phyloP scores from a whole-genome alignment of 2,888 invertebrate species.

The Galerucella nymphaeae region DNA sequence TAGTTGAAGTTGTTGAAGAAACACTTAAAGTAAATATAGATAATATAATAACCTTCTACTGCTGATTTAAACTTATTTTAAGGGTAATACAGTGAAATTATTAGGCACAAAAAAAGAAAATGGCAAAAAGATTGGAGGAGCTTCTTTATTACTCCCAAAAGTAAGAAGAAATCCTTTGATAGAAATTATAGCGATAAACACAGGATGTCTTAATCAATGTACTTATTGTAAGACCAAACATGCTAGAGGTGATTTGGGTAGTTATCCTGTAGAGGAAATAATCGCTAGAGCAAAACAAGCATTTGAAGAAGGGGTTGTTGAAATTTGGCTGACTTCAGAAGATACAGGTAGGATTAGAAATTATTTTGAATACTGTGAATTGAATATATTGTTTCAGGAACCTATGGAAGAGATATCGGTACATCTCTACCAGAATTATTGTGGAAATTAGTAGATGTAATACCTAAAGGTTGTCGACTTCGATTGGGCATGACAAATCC shows the following conservation, averaged over 20 bases:
- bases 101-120: conserved; percentile 80
- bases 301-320: conserved; percentile 91
- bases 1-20: conserved; percentile 98
- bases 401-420: conserved; percentile 96
- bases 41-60: not conserved
- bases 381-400: conserved; percentile 64
- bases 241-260: conserved; percentile 95
- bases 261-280: conserved; percentile 91
- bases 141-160: conserved; percentile 28
- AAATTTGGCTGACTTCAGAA: conserved; percentile 98
- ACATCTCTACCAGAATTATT: conserved; percentile 87
- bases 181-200: conserved; percentile 96
- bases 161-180: conserved; percentile 92
- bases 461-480: conserved; percentile 81
- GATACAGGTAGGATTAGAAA: conserved; percentile 79
- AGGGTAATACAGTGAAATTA: conserved; percentile 67
- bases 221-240: conserved; percentile 99
- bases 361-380: not conserved
- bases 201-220: conserved; percentile 97
- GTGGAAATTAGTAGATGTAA: conserved; percentile 83
- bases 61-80: conserved; percentile 1
- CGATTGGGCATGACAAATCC: conserved; percentile 99
- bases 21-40: conserved; percentile 75
- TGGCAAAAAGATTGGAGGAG: conserved; percentile 83
- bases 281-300: conserved; percentile 87